Conservation (phyloP, 2,888 invertebrate genomes). For the Melanophora roralis region DNA sequence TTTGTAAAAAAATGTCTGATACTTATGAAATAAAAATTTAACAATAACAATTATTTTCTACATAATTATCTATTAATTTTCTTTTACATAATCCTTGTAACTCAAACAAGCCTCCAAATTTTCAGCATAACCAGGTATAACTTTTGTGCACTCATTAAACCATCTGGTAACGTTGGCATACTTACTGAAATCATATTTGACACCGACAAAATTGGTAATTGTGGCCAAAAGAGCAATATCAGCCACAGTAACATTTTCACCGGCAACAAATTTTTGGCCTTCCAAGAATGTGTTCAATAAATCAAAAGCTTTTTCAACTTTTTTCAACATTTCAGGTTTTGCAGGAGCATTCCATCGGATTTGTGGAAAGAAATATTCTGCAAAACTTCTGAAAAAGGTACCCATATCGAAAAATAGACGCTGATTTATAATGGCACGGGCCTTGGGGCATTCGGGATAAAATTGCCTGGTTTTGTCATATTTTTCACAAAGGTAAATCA, state of each 20-base stretch:
- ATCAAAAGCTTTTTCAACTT: slow-evolving; percentile 82
- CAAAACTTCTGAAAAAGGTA: slow-evolving; percentile 82
- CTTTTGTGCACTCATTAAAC: slow-evolving; percentile 82
- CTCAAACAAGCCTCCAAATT: slow-evolving; percentile 43
- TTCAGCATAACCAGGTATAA: slow-evolving; percentile 79
- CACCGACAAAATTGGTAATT: slow-evolving; percentile 83
- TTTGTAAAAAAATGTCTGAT: no score
- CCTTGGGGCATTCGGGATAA: slow-evolving; percentile 85
- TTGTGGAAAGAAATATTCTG: slow-evolving; percentile 83
- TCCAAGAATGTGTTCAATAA: slow-evolving; percentile 84
- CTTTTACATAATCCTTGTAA: slow-evolving; percentile 10
- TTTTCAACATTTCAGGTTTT: slow-evolving; percentile 82
- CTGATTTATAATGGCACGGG: slow-evolving; percentile 85
- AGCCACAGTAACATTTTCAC: slow-evolving; percentile 84
- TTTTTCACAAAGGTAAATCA: slow-evolving; percentile 85
- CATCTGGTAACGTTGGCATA: slow-evolving; percentile 83
- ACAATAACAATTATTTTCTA: not conserved
- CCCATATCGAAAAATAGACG: slow-evolving; percentile 87
- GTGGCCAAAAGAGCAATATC: slow-evolving; percentile 83
- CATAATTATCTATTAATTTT: not conserved
- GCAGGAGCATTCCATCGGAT: slow-evolving; percentile 80
- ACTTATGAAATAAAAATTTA: not conserved
- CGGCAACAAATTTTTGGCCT: slow-evolving; percentile 83
- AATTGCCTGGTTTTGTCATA: slow-evolving; percentile 86
- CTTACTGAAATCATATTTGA: slow-evolving; percentile 82